Conservation (phyloP, 2,113 vertebrate genomes). For the Onychostoma macrolepis region DNA sequence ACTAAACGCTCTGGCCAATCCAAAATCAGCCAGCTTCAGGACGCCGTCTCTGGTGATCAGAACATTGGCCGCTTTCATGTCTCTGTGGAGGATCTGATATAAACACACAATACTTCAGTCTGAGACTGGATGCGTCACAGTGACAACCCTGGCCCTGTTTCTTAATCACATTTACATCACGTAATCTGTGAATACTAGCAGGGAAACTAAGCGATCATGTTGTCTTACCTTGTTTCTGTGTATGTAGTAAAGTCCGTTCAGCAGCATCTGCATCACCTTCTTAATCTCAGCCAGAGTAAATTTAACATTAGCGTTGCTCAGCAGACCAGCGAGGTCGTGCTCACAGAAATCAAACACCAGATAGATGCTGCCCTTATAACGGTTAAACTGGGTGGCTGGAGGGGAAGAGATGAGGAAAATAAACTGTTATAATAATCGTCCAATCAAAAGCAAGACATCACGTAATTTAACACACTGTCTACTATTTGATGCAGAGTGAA, state of each 20-base stretch:
- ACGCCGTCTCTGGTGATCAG: slow-evolving; percentile 95
- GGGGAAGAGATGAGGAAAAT: neutral
- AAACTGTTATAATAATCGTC: neutral
- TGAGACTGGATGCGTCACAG: neutral
- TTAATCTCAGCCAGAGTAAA: slow-evolving; percentile 67
- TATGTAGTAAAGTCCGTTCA: slow-evolving; percentile 98
- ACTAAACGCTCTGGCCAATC: slow-evolving; percentile 94
- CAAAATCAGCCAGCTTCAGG: slow-evolving; percentile 95
- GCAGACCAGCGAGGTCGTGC: slow-evolving; percentile 93
- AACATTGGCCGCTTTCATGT: slow-evolving; percentile 98
- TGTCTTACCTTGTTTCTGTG: slow-evolving; percentile 94
- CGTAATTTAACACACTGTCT: neutral
- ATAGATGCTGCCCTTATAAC: slow-evolving; percentile 98
- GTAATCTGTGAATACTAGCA: neutral
- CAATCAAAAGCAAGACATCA: neutral
- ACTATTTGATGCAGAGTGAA: neutral
- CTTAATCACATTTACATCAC: neutral
- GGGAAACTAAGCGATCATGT: too few relatives aligned
- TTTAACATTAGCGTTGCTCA: slow-evolving; percentile 88
- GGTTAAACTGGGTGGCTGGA: slow-evolving; percentile 92
- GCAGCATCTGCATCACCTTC: slow-evolving; percentile 98
- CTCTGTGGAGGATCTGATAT: slow-evolving; percentile 91
- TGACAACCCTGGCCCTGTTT: neutral
- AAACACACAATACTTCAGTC: neutral
- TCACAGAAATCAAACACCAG: slow-evolving; percentile 99